Evolutionary conservation across 2,888 invertebrate genomes (phyloP).

Genomic region (Cremastobaeus sp.): DNA sequence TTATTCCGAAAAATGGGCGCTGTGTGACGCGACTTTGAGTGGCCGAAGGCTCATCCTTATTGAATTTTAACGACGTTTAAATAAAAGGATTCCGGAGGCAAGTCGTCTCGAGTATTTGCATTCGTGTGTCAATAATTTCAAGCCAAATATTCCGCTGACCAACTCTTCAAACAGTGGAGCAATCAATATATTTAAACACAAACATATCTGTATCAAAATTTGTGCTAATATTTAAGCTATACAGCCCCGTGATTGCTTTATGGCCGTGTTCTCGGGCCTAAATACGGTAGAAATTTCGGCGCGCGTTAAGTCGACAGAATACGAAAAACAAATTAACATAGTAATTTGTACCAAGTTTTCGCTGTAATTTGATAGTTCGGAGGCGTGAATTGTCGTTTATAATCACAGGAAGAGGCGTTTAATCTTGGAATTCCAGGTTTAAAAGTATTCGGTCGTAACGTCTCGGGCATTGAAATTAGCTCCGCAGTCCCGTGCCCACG

Average conservation of each 20-base stretch:
- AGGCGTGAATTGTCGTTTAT: too few relatives aligned
- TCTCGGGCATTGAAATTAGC: too few relatives aligned
- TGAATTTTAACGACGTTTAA: conserved; percentile 10
- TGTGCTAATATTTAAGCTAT: conserved; percentile 21
- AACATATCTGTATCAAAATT: conserved; percentile 24
- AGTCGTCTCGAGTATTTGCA: conserved; percentile 25
- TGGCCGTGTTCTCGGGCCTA: too few relatives aligned
- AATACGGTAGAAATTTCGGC: too few relatives aligned
- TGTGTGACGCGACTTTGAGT: conserved; percentile 1
- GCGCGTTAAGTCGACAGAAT: too few relatives aligned
- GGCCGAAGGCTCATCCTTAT: background rate
- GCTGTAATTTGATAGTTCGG: too few relatives aligned
- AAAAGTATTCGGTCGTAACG: too few relatives aligned
- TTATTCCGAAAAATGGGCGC: conserved; percentile 24
- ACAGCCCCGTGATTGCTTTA: background rate
- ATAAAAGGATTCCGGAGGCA: background rate
- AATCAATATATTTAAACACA: conserved; percentile 36
- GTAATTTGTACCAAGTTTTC: too few relatives aligned
- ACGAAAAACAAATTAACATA: conserved; percentile 1
- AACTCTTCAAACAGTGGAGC: conserved; percentile 2
- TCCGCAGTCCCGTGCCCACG: too few relatives aligned
- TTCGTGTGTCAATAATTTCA: conserved; percentile 27
- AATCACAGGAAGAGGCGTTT: too few relatives aligned
- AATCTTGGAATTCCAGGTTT: too few relatives aligned
- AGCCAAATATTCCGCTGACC: conserved; percentile 3